A percentile compares a stretch with the other conserved stretches of the same genome.
Conservation (phyloP, 2,888 invertebrate genomes). For the Sarcophaga caerulescens region DNA sequence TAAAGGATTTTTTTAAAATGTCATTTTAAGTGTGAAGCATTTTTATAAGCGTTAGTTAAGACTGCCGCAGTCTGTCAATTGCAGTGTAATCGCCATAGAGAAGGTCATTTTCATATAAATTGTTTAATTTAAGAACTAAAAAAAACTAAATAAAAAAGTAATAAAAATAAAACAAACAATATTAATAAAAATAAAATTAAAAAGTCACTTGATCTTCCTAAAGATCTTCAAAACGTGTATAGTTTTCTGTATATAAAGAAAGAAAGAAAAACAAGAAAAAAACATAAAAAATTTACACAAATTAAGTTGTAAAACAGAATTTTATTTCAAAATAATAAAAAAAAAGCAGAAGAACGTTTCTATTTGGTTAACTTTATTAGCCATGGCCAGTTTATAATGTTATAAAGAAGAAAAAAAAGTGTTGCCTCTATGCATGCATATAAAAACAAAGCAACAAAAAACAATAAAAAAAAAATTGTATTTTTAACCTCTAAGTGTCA, state of each 20-base stretch:
- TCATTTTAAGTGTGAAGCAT: conserved; percentile 26
- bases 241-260: not conserved
- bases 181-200: not conserved
- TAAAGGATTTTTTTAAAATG: not conserved
- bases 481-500: conserved; percentile 60
- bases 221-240: conserved; percentile 8
- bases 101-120: not conserved
- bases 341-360: conserved; percentile 17
- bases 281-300: not conserved
- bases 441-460: not conserved
- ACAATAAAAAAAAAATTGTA: not conserved
- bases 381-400: conserved; percentile 38
- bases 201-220: conserved; percentile 15
- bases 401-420: not conserved
- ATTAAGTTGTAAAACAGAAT: not conserved
- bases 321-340: not conserved
- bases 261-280: conserved; percentile 4
- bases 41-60: conserved; percentile 21
- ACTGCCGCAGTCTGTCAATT: not conserved
- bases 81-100: not conserved
- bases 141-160: not conserved
- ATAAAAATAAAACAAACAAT: conserved; percentile 5
- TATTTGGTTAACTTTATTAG: conserved; percentile 51
- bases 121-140: not conserved
- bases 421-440: not conserved